Evolutionary conservation across 2,888 invertebrate genomes (phyloP).

Genomic region (Abrostola triplasia): DNA sequence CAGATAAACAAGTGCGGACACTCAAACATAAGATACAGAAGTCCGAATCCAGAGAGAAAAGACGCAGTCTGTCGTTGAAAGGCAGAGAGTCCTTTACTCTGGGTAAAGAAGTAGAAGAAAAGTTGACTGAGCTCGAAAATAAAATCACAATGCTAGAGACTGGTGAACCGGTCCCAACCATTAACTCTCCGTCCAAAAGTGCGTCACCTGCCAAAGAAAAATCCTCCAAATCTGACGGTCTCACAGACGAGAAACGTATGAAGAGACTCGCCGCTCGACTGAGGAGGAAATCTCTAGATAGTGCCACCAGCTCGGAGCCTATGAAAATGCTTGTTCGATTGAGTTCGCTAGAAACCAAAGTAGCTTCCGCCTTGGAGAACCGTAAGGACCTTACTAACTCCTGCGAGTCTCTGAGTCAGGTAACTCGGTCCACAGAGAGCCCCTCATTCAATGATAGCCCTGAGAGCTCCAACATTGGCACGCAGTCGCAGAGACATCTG

Average conservation of each 20-base stretch:
- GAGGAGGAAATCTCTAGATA: constrained; percentile 93
- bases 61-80: constrained; percentile 94
- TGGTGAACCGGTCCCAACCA: constrained; percentile 79
- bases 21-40: constrained; percentile 94
- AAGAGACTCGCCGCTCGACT: constrained; percentile 88
- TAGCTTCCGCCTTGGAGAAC: constrained; percentile 88
- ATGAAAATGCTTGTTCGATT: constrained; percentile 93
- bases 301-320: constrained; percentile 93
- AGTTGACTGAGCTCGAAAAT: constrained; percentile 93
- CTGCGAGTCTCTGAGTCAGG: constrained; percentile 87
- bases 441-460: constrained; percentile 70
- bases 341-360: constrained; percentile 93
- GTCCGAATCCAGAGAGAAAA: constrained; percentile 92
- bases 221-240: constrained; percentile 83
- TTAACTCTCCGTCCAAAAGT: constrained; percentile 86
- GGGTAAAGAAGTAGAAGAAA: constrained; percentile 95
- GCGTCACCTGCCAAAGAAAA: constrained; percentile 87
- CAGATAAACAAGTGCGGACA: constrained; percentile 94
- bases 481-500: constrained; percentile 86
- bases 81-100: constrained; percentile 94
- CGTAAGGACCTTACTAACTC: constrained; percentile 85
- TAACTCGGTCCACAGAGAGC: constrained; percentile 78
- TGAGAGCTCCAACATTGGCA: constrained; percentile 77
- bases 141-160: constrained; percentile 92
- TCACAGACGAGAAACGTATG: constrained; percentile 84